Evolutionary conservation across 2,888 invertebrate genomes (phyloP).

Genomic region (Plagodis dolabraria): DNA sequence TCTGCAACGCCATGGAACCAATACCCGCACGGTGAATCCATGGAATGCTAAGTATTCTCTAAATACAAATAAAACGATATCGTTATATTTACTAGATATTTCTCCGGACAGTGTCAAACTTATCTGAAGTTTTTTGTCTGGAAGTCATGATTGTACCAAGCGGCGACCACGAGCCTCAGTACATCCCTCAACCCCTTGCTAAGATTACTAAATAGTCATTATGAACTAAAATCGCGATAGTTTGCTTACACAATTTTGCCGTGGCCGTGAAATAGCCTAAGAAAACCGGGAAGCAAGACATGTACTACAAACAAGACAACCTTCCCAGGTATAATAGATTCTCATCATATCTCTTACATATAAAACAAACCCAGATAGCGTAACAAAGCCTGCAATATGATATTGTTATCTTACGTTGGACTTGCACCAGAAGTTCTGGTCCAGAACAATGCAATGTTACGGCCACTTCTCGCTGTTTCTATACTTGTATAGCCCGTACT

Average conservation of each 20-base stretch:
- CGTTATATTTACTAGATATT: too few species aligned
- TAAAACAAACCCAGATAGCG: constrained; percentile 36
- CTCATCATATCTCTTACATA: constrained; percentile 19
- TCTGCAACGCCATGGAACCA: too few species aligned
- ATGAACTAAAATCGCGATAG: background rate
- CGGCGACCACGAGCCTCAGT: too few species aligned
- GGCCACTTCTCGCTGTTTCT: constrained; percentile 7
- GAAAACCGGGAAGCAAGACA: background rate
- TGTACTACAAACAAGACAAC: constrained; percentile 2
- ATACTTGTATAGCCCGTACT: too few species aligned
- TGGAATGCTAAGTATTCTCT: too few species aligned
- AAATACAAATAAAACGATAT: too few species aligned
- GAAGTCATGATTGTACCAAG: too few species aligned
- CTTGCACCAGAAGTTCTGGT: constrained; percentile 32
- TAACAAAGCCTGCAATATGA: constrained; percentile 60
- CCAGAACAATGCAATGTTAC: constrained; percentile 41
- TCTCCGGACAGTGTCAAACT: too few species aligned
- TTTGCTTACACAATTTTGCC: background rate
- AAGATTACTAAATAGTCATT: too few species aligned
- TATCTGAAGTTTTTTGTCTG: too few species aligned
- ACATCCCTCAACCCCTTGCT: background rate
- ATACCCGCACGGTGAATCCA: too few species aligned
- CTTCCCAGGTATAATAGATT: constrained; percentile 15
- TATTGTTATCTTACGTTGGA: constrained; percentile 56
- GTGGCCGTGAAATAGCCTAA: constrained; percentile 9